phyloP scores from a whole-genome alignment of 2,888 invertebrate genomes.

The Ormyrus rosae region DNA sequence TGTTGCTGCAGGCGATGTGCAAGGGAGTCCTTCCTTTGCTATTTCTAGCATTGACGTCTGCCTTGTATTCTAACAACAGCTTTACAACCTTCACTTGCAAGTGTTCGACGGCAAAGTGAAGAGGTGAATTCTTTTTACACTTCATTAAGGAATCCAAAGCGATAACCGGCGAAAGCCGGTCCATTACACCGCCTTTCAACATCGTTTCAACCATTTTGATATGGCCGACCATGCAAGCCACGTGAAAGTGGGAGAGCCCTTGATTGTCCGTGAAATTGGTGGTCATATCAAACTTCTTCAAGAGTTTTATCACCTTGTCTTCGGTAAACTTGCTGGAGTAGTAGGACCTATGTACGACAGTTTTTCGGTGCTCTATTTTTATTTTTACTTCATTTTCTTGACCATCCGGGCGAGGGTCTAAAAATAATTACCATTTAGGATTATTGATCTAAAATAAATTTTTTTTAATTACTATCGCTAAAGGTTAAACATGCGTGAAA shows the following conservation, averaged over 20 bases:
- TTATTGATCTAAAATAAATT: no score
- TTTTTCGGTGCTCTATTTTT: no score
- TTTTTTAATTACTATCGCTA: no score
- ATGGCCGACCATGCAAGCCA: constrained; percentile 29
- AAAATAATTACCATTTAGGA: no score
- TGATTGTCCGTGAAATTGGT: constrained; percentile 8
- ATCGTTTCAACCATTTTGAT: not conserved
- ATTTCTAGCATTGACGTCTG: not conserved
- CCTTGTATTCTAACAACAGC: constrained; percentile 17
- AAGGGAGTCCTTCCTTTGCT: not conserved
- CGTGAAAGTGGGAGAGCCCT: constrained; percentile 32
- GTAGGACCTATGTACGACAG: no score
- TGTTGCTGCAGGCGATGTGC: not conserved
- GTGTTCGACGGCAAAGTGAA: constrained; percentile 29
- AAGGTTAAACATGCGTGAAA: no score
- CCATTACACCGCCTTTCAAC: not conserved
- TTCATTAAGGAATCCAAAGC: not conserved
- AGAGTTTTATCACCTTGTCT: no score
- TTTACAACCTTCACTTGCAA: not conserved
- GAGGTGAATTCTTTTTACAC: constrained; percentile 8
- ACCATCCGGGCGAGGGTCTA: no score
- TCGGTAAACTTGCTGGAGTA: no score
- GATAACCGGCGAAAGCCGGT: constrained; percentile 1
- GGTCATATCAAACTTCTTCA: no score
- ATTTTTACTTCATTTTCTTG: no score